Evolutionary conservation across 1,140 invertebrate genomes (phyloP).

Genomic region (Cherax quadricarinatus): DNA sequence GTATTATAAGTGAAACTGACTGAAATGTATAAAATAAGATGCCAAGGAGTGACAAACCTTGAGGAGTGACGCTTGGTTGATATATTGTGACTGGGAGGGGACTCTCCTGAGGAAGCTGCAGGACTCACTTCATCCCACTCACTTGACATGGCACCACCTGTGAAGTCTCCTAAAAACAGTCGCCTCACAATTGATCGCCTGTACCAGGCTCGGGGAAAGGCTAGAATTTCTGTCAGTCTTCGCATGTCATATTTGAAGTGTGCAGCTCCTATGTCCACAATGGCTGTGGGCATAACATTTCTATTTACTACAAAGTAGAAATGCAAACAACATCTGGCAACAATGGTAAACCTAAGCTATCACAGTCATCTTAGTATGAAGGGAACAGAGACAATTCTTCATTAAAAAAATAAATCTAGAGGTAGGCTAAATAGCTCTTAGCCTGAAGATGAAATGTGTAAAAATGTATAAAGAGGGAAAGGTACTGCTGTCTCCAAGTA

Average conservation of each 20-base stretch:
- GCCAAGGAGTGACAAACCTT: conserved; percentile 7
- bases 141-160: conserved; percentile 79
- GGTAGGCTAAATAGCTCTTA: no score
- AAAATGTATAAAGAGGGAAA: no score
- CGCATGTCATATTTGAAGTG: conserved; percentile 99
- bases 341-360: background rate
- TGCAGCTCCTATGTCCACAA: conserved; percentile 97
- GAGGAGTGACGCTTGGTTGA: conserved; percentile 53
- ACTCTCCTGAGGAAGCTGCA: conserved; percentile 58
- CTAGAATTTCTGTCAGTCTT: conserved; percentile 96
- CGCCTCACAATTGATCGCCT: conserved; percentile 92
- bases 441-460: no score
- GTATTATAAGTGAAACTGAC: no score
- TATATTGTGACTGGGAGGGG: conserved; percentile 30
- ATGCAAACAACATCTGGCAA: background rate
- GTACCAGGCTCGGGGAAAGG: conserved; percentile 99
- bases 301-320: background rate
- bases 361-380: no score
- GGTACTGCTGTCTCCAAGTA: no score
- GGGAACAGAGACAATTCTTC: no score
- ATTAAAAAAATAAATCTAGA: no score
- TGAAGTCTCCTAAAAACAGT: conserved; percentile 94
- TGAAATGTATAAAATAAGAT: background rate
- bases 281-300: conserved; percentile 78
- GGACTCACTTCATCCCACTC: conserved; percentile 77